Evolutionary conservation across 1,140 invertebrate species (phyloP), one percentile per base, ranked within the genome.

Genomic region (Diprion similis): DNA sequence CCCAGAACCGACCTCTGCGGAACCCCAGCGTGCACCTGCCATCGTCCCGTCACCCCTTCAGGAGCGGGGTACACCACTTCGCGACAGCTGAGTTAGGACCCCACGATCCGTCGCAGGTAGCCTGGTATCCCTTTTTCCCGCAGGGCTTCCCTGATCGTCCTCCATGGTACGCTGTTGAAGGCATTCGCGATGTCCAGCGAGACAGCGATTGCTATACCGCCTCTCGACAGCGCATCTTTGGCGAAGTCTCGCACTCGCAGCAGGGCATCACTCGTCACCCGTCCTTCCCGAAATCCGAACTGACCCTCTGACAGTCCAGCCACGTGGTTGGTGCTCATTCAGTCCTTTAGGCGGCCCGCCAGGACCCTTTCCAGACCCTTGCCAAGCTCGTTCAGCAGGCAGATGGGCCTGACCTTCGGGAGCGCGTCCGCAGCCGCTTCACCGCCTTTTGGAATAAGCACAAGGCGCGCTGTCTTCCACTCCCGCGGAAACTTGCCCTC

Each of bases 241-340:
- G 51, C 47, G 8, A 18, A 66, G 18, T 1, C 15, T n/a, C 10
- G 11, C 17, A 69, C 76, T 8, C 68, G n/a, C 1, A 71, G n/a
- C 11, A 85, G 72, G 1, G 84, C 83, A 65, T 84, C 78, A 17
- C 80, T 75, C 9, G 84, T 87, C 7, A 78, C 81, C 48, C 66
- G 73, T 6, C 81, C 80, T 71, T 71, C 67, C 51, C 79, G 67
- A 67, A 84, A 87, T 2, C 86, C 84, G 73, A 73, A 85, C 76
- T 86, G 85, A 37, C 68, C 77, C 6, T 48, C 11, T 0, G 75
- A 77, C 7, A 81, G 72, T 8, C 64, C 74, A 17, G 65, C 77
- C 9, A 64, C 64, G 1, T 66, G 11, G 46, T 75, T 67, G n/a
- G n/a, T n/a, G n/a, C n/a, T n/a, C 0, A 79, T 37, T 13, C 73